Percentiles rank a stretch among this genome's conserved stretches.
phyloP scores from a whole-genome alignment of 2,888 invertebrate species.

The Choristoneura rosaceana region DNA sequence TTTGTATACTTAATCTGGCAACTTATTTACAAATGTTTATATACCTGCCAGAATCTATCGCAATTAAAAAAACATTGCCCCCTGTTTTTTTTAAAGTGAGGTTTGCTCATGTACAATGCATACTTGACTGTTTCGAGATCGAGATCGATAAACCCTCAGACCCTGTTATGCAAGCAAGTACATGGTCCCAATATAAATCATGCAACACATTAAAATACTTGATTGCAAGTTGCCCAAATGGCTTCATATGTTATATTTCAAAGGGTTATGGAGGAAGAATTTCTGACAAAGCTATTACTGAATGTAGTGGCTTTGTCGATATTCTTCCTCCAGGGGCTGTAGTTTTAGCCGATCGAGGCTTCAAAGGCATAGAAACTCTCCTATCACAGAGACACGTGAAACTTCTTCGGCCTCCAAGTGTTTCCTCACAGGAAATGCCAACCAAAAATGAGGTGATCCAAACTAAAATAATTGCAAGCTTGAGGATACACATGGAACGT shows the following conservation, averaged over 20 bases:
- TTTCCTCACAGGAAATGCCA: neutral
- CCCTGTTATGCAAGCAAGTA: neutral
- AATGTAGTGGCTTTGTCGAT: neutral
- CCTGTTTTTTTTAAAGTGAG: conserved; percentile 2
- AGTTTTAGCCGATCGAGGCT: conserved; percentile 6
- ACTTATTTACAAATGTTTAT: neutral
- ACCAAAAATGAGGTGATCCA: too few relatives aligned
- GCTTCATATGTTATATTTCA: too few relatives aligned
- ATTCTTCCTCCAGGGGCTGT: conserved; percentile 3
- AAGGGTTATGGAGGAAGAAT: conserved; percentile 5
- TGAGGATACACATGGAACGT: too few relatives aligned
- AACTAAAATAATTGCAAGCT: too few relatives aligned
- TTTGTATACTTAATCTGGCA: neutral
- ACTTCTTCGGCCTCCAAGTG: conserved; percentile 5
- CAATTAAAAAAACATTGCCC: neutral
- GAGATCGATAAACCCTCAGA: neutral
- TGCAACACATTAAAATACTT: conserved; percentile 9
- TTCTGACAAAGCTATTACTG: neutral
- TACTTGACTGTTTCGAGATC: conserved; percentile 4
- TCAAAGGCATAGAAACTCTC: conserved; percentile 7
- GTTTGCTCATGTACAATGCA: neutral
- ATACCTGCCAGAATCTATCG: neutral
- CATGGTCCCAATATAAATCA: conserved; percentile 3
- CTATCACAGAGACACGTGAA: neutral
- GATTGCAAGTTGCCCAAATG: conserved; percentile 1